These are phyloP conservation scores for Cotesia typhae DNA, from an alignment of 1,140 invertebrate species.

Conservation along the genomic window DNA sequence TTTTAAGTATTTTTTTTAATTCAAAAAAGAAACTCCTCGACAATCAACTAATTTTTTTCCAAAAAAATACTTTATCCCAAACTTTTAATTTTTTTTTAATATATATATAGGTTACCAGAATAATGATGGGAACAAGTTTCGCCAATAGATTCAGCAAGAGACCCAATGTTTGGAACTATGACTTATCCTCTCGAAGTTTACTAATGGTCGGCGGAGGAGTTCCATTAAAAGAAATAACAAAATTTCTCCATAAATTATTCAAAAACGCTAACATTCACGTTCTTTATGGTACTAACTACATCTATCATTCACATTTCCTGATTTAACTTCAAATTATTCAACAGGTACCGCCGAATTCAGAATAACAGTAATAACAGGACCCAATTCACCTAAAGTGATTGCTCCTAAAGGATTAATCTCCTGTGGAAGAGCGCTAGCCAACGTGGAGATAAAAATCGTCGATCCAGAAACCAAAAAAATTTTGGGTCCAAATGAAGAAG, in stretches of 20 bases:
- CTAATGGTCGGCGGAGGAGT: conserved; percentile 53
- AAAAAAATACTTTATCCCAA: too few species aligned
- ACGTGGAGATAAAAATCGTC: conserved; percentile 54
- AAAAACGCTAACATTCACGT: conserved; percentile 39
- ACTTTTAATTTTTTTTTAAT: background rate
- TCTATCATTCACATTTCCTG: too few species aligned
- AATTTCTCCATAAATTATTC: conserved; percentile 35
- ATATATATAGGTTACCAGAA: conserved; percentile 34
- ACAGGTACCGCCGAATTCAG: conserved; percentile 50
- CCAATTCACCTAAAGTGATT: background rate
- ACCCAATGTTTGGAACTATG: conserved; percentile 35
- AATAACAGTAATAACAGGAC: conserved; percentile 13
- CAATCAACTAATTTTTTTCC: too few species aligned
- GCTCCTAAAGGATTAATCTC: conserved; percentile 22
- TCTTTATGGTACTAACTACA: conserved; percentile 45
- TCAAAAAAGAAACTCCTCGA: too few species aligned
- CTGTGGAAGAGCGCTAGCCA: conserved; percentile 39
- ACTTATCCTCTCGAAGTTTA: conserved; percentile 44
- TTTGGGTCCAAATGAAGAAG: conserved; percentile 58
- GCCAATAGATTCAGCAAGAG: conserved; percentile 43
- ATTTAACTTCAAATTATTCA: background rate
- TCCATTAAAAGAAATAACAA: conserved; percentile 41
- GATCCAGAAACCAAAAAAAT: conserved; percentile 52
- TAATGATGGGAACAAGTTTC: conserved; percentile 42
- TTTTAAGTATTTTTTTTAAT: too few species aligned